Evolutionary conservation across 2,888 invertebrate genomes (phyloP), one percentile per base, ranked within the genome.

Genomic region (Andrena bucephala): DNA sequence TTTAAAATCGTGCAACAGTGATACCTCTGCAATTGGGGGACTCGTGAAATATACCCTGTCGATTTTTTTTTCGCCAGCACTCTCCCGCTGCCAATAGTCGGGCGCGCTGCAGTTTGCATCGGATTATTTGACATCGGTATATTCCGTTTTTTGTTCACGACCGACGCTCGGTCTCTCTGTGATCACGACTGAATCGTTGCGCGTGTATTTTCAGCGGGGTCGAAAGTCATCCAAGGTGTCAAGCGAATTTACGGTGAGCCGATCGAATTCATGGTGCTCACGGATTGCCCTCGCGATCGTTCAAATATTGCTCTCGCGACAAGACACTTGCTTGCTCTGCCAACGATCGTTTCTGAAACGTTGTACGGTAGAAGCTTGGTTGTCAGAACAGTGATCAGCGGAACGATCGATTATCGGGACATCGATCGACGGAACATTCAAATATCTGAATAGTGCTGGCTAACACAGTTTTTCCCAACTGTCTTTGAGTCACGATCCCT

Each of bases 1-100:
- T 84, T 86, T 62, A 54, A 77, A 63, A 72, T 71, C 59, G 59
- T 8, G 57, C 42, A 54, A 72, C 68, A 52, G 29, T 60, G 66
- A 82, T 65, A 73, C 13, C 72, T 33, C 36, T 29, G 48, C 71
- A 36, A 71, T 71, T 31, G 66, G 31, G 7, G 24, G n/a, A 42
- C 42, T 50, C 31, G 36, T 80, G 68, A 68, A 73, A 80, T 63
- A 29, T 62, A 68, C 57, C 59, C 71, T 62, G 62, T 79, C 63
- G 20, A 59, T 62, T 67, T 60, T 29, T 65, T 57, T 33, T 60
- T 29, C 20, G n/a, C 0, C 36, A 8, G 0, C 59, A 7, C n/a
- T 31, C 31, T 27, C 48, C 27, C 31, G 16, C 1, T 16, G 0
- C 16, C 10, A 33, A 57, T 57, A 31, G 29, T 13, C 24, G 13